These are phyloP conservation scores for Amblyjoppa fuscipennis DNA, from an alignment of 2,888 invertebrate species.

Conservation along the genomic window DNA sequence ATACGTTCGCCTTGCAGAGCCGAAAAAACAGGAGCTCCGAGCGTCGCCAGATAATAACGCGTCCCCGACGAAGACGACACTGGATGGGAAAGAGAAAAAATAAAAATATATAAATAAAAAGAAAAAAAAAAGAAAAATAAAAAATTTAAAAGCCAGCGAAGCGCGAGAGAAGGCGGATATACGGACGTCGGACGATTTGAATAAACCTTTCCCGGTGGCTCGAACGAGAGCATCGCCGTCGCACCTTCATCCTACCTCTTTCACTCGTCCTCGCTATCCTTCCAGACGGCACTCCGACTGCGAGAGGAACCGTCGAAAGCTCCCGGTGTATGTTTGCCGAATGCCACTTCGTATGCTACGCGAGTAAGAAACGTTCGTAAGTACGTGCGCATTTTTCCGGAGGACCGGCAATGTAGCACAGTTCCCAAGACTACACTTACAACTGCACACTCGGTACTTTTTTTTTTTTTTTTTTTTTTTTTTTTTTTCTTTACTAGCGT, in stretches of 20 bases:
- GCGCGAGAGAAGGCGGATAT: constrained; percentile 40
- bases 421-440: constrained; percentile 9
- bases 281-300: constrained; percentile 5
- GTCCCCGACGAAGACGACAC: not conserved
- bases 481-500: not conserved
- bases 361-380: constrained; percentile 75
- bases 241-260: constrained; percentile 56
- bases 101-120: not conserved
- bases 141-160: constrained; percentile 55
- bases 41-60: constrained; percentile 26
- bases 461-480: not conserved
- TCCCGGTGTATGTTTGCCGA: constrained; percentile 77
- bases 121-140: constrained; percentile 57
- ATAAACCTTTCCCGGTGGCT: constrained; percentile 74
- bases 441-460: constrained; percentile 1
- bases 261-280: constrained; percentile 48
- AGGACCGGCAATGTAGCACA: constrained; percentile 43
- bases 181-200: constrained; percentile 74
- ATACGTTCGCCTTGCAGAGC: not conserved
- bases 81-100: not conserved
- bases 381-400: constrained; percentile 71
- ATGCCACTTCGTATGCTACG: constrained; percentile 79
- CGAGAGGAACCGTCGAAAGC: constrained; percentile 74
- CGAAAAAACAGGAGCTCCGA: constrained; percentile 41
- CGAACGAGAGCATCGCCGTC: constrained; percentile 63